A percentile compares a stretch with the other conserved stretches of the same genome.
Conservation (phyloP, 2,888 invertebrate genomes). For the Cantharis lateralis region DNA sequence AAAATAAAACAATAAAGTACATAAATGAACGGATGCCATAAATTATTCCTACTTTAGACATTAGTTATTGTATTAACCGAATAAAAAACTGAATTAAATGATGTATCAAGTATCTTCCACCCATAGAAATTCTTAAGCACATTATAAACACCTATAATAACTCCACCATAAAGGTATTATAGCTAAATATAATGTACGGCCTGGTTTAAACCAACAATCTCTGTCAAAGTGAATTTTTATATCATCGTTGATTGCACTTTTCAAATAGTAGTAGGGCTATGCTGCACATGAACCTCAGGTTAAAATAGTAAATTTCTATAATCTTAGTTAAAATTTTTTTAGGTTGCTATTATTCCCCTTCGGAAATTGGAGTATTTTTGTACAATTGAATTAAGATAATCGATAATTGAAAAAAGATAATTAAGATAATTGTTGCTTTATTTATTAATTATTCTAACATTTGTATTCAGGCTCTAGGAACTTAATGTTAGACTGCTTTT, state of each 20-base stretch:
- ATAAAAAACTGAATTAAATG: background rate
- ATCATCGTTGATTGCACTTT: background rate
- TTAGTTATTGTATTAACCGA: background rate
- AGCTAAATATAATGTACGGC: background rate
- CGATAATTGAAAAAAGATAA: no score
- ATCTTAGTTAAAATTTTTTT: no score
- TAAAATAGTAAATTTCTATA: no score
- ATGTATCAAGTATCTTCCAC: background rate
- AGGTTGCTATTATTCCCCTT: no score
- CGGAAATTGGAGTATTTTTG: no score
- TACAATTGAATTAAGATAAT: no score
- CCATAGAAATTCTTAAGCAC: background rate
- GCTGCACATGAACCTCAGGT: background rate
- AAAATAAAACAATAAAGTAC: slow-evolving; percentile 15
- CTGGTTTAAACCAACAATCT: background rate
- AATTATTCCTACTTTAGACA: background rate
- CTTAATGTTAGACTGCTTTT: no score
- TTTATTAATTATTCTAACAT: no score
- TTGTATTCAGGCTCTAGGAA: no score
- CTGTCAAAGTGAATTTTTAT: background rate
- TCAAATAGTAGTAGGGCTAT: background rate
- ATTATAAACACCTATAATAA: background rate
- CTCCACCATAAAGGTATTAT: background rate
- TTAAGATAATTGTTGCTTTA: no score
- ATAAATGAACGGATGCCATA: slow-evolving; percentile 6